Conservation (phyloP, 2,888 invertebrate genomes). For the Drosophila lutescens region DNA sequence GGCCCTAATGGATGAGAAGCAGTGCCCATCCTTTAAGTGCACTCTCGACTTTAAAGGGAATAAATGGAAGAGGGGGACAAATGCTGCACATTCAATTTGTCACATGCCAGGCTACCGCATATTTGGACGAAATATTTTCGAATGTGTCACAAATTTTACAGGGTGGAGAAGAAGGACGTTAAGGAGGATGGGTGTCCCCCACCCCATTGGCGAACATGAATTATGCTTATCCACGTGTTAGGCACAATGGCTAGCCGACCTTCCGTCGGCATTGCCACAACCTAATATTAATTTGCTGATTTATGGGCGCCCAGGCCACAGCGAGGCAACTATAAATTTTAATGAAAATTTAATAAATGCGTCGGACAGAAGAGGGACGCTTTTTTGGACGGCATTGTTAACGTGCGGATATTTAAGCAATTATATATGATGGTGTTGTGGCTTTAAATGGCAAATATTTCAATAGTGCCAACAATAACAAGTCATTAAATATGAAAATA, state of each 20-base stretch:
- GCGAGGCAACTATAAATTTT: constrained; percentile 63
- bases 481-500: constrained; percentile 62
- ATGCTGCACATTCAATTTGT: constrained; percentile 37
- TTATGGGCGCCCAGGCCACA: constrained; percentile 58
- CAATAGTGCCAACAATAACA: constrained; percentile 25
- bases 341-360: constrained; percentile 74
- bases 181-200: background rate
- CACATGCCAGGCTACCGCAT: constrained; percentile 33
- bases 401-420: constrained; percentile 28
- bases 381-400: constrained; percentile 23
- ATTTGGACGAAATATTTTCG: constrained; percentile 44
- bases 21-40: constrained; percentile 27
- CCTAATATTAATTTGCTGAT: constrained; percentile 75
- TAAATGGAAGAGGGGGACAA: background rate
- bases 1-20: constrained; percentile 29
- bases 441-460: constrained; percentile 26
- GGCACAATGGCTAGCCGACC: constrained; percentile 46
- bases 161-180: background rate
- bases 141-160: constrained; percentile 50
- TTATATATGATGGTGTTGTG: constrained; percentile 17
- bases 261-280: constrained; percentile 28
- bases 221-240: constrained; percentile 51
- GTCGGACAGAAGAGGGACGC: constrained; percentile 12
- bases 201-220: constrained; percentile 38
- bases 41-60: constrained; percentile 15